These are phyloP conservation scores for Iphiclides podalirius DNA, from an alignment of 2,888 invertebrate genomes.

Conservation along the genomic window DNA sequence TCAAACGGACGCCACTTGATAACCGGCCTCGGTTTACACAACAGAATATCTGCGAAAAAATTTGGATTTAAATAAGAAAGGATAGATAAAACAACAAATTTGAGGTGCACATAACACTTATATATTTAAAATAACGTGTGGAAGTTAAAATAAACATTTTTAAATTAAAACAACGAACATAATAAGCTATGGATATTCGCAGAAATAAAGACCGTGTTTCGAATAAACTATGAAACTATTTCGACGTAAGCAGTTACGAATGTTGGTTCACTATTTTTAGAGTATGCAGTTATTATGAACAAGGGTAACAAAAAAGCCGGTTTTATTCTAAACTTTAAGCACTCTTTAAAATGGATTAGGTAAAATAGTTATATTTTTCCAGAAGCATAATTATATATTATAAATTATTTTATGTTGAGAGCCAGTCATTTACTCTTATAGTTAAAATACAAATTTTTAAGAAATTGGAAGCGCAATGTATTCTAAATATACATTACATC, in stretches of 20 bases:
- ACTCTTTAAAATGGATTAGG: neutral
- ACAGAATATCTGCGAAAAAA: too few relatives aligned
- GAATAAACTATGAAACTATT: constrained; percentile 12
- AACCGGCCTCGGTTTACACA: too few relatives aligned
- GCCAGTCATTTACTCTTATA: constrained; percentile 51
- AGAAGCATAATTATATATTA: neutral
- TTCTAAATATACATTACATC: constrained; percentile 8
- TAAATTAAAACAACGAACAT: constrained; percentile 76
- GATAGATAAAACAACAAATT: constrained; percentile 32
- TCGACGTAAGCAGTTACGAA: constrained; percentile 4
- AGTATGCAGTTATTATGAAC: constrained; percentile 8
- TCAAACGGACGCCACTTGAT: too few relatives aligned
- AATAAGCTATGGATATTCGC: constrained; percentile 51
- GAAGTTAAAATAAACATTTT: constrained; percentile 77
- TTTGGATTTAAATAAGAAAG: too few relatives aligned
- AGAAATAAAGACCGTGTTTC: constrained; percentile 34
- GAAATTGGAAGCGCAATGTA: constrained; percentile 19
- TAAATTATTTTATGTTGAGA: constrained; percentile 39
- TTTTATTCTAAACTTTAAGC: neutral
- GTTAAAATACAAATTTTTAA: constrained; percentile 25
- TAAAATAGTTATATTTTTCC: neutral
- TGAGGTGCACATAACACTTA: constrained; percentile 74
- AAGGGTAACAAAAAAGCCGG: neutral
- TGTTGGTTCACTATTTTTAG: neutral
- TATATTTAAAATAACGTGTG: constrained; percentile 75